phyloP scores from a whole-genome alignment of 1,140 invertebrate genomes.

The Rhagoletis pomonella region DNA sequence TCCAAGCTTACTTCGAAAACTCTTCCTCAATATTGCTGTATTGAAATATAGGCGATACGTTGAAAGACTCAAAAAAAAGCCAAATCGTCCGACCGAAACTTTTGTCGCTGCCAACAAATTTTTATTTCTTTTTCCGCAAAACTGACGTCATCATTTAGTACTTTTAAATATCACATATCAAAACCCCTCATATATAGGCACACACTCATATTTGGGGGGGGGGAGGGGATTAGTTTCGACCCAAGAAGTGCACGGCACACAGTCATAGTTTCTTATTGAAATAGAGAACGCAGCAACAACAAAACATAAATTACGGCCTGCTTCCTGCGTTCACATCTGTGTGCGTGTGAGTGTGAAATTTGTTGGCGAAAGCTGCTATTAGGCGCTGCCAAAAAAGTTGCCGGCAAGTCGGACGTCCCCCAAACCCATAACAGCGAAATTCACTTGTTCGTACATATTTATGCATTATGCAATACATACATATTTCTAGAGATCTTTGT shows the following conservation, averaged over 20 bases:
- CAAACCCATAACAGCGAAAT: not conserved
- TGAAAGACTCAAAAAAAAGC: no score
- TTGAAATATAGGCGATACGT: no score
- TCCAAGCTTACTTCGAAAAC: no score
- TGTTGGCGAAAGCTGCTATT: not conserved
- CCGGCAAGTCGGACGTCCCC: not conserved
- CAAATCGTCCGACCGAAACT: not conserved
- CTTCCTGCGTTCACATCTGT: not conserved
- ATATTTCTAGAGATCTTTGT: not conserved
- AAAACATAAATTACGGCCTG: constrained; percentile 23
- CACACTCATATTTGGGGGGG: not conserved
- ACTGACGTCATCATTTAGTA: not conserved
- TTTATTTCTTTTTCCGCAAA: not conserved
- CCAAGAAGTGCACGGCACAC: constrained; percentile 18
- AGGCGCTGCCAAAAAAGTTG: not conserved
- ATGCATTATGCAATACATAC: not conserved
- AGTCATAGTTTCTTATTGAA: not conserved
- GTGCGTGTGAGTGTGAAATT: not conserved
- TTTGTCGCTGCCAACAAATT: not conserved
- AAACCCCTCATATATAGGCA: not conserved
- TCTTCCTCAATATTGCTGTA: no score
- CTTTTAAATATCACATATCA: not conserved
- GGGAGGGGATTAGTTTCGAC: not conserved
- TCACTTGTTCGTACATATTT: not conserved
- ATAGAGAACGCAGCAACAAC: not conserved